Base-by-base conservation (phyloP, 1,140 invertebrate genomes). In the Harlomillsia oculata region DNA sequence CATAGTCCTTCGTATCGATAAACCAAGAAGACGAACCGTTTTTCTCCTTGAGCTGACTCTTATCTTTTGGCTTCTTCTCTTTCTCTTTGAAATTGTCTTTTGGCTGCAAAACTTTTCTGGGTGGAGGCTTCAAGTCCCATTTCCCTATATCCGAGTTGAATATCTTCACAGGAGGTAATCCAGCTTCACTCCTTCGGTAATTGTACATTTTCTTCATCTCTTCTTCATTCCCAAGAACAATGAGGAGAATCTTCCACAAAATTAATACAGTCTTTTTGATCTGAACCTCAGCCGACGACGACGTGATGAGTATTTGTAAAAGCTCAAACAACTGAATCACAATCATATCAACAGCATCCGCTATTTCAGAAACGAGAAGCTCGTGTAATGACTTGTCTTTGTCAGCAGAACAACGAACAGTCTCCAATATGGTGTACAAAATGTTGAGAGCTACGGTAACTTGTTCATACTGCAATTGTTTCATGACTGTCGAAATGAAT, bases 211-310 rank as follows among this genome's bases (percentile, higher is more conserved):
- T n/a, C n/a, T 26, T 20, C 3, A 56, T 13, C 3, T 56, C 25
- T 11, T 26, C 18, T 29, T 25, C 23, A 14, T 32, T 45, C 5
- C 53, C 53, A 14, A 44, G 28, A 30, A n/a, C 40, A 21, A 56
- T 26, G 20, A 56, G 34, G 14, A 56, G 14, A 9, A 48, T 11
- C n/a, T 40, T 56, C 36, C 53, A 36, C n/a, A 48, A 20, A 5
- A 48, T 20, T 11, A 56, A 28, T 1, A 41, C 21, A 23, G 40
- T 26, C 25, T 56, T 56, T 28, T 56, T 56, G 11, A 48, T 14
- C 9, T 37, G 32, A 30, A 40, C 46, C 13, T 48, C 28, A 18
- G 28, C 13, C 11, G 23, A 48, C n/a, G n/a, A n/a, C n/a, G 34
- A 21, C 14, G 14, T 32, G 1, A 0, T 32, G 20, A 13, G 4